These are phyloP conservation scores for Lepidurus packardi DNA, from an alignment of 1,140 invertebrate genomes.

Conservation along the genomic window DNA sequence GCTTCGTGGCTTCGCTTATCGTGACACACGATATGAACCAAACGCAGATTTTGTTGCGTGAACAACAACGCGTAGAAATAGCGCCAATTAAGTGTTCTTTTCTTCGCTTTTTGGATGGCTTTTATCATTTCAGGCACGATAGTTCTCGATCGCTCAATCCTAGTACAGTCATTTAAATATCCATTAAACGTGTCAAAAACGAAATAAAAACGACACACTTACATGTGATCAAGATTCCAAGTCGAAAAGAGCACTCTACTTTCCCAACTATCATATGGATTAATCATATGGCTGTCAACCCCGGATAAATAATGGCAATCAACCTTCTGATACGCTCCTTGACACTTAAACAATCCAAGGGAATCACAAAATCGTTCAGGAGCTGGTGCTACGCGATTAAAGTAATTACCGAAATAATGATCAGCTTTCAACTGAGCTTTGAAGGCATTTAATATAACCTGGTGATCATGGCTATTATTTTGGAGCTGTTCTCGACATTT, in stretches of 20 bases:
- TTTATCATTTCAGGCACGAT: neutral
- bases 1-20: neutral
- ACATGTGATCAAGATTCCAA: neutral
- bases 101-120: neutral
- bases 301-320: neutral
- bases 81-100: neutral
- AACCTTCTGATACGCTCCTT: neutral
- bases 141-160: constrained; percentile 18
- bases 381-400: neutral
- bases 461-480: neutral
- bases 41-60: neutral
- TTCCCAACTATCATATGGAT: neutral
- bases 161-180: neutral
- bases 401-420: neutral
- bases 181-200: neutral
- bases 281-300: neutral
- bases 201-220: neutral
- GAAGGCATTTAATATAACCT: neutral
- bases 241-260: neutral
- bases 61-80: neutral
- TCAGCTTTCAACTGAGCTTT: neutral
- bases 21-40: neutral
- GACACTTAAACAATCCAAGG: neutral
- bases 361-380: neutral
- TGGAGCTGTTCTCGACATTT: constrained; percentile 4